Percentiles rank a stretch among this genome's conserved stretches.
These are phyloP conservation scores for Drosophila ironensis DNA, from an alignment of 1,140 invertebrate genomes.

Conservation along the genomic window DNA sequence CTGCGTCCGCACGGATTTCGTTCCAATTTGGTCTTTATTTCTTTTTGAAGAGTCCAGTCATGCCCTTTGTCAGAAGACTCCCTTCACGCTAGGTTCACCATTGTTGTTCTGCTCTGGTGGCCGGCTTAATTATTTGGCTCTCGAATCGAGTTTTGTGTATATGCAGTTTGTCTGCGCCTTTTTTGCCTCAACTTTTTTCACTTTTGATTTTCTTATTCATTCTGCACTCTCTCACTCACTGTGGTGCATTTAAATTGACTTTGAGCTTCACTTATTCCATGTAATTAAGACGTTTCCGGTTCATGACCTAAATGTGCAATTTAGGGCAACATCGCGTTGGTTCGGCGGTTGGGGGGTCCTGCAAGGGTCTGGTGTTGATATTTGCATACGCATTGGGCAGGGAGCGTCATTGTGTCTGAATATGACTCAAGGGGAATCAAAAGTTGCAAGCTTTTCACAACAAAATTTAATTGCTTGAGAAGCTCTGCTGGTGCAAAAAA, in stretches of 20 bases:
- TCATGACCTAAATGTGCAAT: conserved; percentile 66
- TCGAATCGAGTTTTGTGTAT: conserved; percentile 51
- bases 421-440: conserved; percentile 19
- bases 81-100: background rate
- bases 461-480: background rate
- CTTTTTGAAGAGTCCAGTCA: conserved; percentile 22
- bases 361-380: conserved; percentile 17
- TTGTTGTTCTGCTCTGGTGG: conserved; percentile 63
- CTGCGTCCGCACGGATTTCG: conserved; percentile 42
- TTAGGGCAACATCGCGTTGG: conserved; percentile 13
- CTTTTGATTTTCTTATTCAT: conserved; percentile 25
- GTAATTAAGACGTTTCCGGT: conserved; percentile 75
- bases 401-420: conserved; percentile 4
- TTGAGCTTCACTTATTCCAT: conserved; percentile 64
- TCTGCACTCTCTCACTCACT: conserved; percentile 27
- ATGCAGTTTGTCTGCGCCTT: conserved; percentile 33
- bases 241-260: conserved; percentile 63
- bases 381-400: conserved; percentile 28
- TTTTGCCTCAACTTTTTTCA: background rate
- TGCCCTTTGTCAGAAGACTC: conserved; percentile 46
- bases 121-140: conserved; percentile 67
- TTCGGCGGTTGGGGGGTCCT: background rate
- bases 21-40: conserved; percentile 46
- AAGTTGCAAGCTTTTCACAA: conserved; percentile 8
- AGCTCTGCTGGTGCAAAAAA: background rate